Percentiles rank a stretch among this genome's conserved stretches.
These are phyloP conservation scores for Oreochromis tanganicae DNA, from an alignment of 2,113 vertebrate genomes.

Conservation along the genomic window DNA sequence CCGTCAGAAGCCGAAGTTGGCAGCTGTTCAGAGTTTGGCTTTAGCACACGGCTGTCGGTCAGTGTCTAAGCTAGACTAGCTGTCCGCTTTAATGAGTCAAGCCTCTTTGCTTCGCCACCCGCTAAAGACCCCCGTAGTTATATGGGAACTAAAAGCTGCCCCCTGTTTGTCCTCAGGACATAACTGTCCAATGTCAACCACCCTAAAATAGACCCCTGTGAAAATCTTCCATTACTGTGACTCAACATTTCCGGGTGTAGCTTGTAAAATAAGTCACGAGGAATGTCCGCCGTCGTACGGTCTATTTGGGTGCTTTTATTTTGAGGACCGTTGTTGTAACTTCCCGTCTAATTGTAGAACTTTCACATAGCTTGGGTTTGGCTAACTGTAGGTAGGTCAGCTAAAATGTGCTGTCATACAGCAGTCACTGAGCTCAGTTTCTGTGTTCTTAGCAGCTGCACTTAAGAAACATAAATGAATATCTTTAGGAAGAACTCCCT, in stretches of 20 bases:
- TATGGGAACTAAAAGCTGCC: background rate
- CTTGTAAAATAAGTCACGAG: background rate
- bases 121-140: fast-evolving
- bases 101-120: background rate
- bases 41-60: background rate
- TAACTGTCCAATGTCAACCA: slow-evolving; percentile 41
- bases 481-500: background rate
- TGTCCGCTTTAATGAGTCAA: background rate
- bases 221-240: background rate
- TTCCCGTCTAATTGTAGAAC: background rate
- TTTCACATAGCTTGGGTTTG: background rate
- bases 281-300: background rate
- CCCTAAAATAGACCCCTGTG: background rate
- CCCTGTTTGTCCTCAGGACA: slow-evolving; percentile 25
- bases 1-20: slow-evolving; percentile 34
- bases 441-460: background rate
- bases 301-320: background rate
- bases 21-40: slow-evolving; percentile 5
- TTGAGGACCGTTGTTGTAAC: background rate
- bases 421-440: background rate
- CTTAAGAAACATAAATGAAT: background rate
- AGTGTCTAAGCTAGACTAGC: background rate
- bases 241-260: background rate
- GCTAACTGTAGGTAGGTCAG: background rate
- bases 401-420: background rate